Evolutionary conservation across 2,797 vertebrate genomes (phyloP), one percentile per base, ranked within the genome.

Genomic region (Alcedo quadribrachys): DNA sequence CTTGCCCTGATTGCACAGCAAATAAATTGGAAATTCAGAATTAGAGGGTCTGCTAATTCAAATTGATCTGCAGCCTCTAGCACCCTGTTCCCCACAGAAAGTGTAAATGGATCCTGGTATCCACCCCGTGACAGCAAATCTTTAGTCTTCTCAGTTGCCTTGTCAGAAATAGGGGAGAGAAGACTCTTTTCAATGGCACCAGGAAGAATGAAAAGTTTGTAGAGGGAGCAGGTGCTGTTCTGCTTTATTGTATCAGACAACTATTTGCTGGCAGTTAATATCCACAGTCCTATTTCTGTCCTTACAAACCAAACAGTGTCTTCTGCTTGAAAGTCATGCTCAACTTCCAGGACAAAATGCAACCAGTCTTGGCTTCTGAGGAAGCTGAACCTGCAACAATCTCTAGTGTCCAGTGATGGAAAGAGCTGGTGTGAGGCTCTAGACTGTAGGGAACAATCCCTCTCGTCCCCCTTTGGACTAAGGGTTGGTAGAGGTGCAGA

Each of bases 221-320:
- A 87, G 79, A 91, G 81, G 46, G 81, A 94, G 89, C 81, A 92
- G 90, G 75, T 90, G 92, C 90, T 89, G 89, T 85, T 94, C 89
- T 89, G 28, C 79, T 93, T 75, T 96, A 91, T 71, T 95, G 54
- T 95, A 92, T 74, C 90, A 85, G 84, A 51, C 89, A 87, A 82
- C 94, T 92, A 89, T 89, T 93, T 94, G 84, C 78, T 85, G 65
- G 93, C 78, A 85, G 79, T 93, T 94, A 89, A 95, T 93, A 93
- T 83, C 79, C 73, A 68, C 84, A 55, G 81, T 82, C 71, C 78
- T 90, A 86, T 85, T 94, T 79, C 91, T 93, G 73, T 82, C 77
- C 79, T 83, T 66, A 54, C 62, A 93, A 92, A 90, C 46, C 87
- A 89, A 93, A 83, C 50, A 78, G 82, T 8, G 75, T 22, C 46